Base-by-base conservation (phyloP, 2,888 invertebrate species). In the Suillia variegata region DNA sequence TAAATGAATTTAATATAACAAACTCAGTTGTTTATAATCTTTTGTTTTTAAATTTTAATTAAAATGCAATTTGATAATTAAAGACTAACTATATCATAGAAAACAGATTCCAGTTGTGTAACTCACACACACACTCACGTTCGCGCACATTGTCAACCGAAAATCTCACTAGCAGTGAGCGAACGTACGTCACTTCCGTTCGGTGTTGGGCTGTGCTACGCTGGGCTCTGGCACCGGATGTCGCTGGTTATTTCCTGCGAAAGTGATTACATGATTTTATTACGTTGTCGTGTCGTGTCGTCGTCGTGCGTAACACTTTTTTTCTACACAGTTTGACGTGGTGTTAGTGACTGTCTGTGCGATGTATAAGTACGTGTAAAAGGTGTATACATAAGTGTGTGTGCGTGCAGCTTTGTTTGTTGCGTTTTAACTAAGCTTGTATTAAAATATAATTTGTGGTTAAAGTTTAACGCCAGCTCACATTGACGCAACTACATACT, bases 181-280 rank as follows among this genome's bases (percentile, higher is more conserved):
- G n/a, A n/a, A n/a, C n/a, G n/a, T n/a, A 31, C 31, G 31, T 31
- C 31, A 31, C 12, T 31, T 31, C 31, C 31, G 31, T 31, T 8
- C 31, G 6, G n/a, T n/a, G n/a, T n/a, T n/a, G n/a, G n/a, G n/a
- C n/a, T n/a, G n/a, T n/a, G n/a, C n/a, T n/a, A n/a, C n/a, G n/a
- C n/a, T n/a, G n/a, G n/a, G n/a, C n/a, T 8, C 31, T 31, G 31
- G 31, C 31, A 31, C 31, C 31, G 31, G 31, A 31, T 31, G 31
- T 31, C 31, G 22, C 38, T 33, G 53, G 12, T 38, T 57, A 57
- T 64, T 67, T 68, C 66, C 52, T 13, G 42, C 38, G 20, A 38
- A 53, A 53, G 42, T 17, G 48, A 20, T 48, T 20, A 13, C 17
- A 15, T 31, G 31, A 31, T 31, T 31, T 31, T 31, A 31, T 31